Conservation (phyloP, 2,888 invertebrate species). For the Macropis europaea region DNA sequence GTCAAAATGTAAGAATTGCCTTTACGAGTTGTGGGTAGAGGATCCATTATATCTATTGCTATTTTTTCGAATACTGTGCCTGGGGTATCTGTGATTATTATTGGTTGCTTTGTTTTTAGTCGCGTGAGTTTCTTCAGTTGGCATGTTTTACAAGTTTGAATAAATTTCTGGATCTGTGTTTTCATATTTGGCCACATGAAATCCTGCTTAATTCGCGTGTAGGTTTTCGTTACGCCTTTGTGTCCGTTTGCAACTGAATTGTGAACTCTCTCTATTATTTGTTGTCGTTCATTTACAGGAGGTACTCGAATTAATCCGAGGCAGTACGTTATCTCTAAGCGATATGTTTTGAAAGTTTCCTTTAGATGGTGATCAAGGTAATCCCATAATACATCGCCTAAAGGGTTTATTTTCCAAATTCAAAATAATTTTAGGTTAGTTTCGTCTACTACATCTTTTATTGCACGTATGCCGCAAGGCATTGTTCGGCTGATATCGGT, state of each 20-base stretch:
- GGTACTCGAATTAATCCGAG: neutral
- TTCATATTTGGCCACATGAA: no score
- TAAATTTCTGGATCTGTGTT: no score
- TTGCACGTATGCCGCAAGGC: neutral
- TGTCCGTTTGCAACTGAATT: no score
- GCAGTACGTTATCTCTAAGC: neutral
- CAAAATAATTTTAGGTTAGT: neutral
- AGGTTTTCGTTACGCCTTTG: no score
- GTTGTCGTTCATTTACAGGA: neutral
- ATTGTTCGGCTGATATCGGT: no score
- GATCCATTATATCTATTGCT: neutral
- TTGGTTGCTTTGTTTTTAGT: no score
- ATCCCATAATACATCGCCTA: neutral
- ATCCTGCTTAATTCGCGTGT: no score
- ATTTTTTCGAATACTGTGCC: neutral
- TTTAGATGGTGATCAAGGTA: neutral
- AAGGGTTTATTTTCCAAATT: neutral
- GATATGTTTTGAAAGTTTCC: neutral
- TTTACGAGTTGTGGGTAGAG: neutral
- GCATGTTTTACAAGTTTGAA: no score
- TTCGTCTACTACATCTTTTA: neutral
- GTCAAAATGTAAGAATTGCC: neutral
- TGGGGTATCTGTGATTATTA: no score
- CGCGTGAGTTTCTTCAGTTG: no score
- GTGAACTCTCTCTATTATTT: no score